Conservation (phyloP, 1,140 invertebrate species). For the Anagrus nilaparvatae region DNA sequence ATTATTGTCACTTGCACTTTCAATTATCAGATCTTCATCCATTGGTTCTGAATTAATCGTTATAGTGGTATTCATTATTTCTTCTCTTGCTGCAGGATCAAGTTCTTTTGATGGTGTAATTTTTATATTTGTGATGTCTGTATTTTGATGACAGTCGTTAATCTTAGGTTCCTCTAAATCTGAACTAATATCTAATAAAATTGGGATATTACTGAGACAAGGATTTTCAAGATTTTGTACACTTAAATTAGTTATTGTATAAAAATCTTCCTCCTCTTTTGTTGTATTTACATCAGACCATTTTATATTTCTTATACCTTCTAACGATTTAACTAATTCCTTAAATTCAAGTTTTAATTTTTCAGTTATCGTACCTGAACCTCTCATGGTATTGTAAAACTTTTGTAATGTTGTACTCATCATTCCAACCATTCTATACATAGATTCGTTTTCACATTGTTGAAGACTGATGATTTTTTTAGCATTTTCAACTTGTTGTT, state of each 20-base stretch:
- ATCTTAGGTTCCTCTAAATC: conserved; percentile 6
- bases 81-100: neutral
- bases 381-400: conserved; percentile 31
- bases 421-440: conserved; percentile 26
- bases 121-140: conserved; percentile 18
- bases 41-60: conserved; percentile 13
- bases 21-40: conserved; percentile 8
- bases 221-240: conserved; percentile 17
- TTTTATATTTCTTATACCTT: conserved; percentile 39
- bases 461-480: conserved; percentile 31
- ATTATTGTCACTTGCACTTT: conserved; percentile 2
- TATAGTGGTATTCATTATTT: conserved; percentile 16
- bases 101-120: conserved; percentile 12
- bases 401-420: conserved; percentile 30
- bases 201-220: conserved; percentile 16
- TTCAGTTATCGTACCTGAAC: conserved; percentile 29
- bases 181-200: conserved; percentile 8
- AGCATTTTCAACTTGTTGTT: conserved; percentile 30
- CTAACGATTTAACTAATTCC: conserved; percentile 33
- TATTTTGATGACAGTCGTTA: conserved; percentile 3
- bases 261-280: conserved; percentile 24
- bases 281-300: conserved; percentile 32
- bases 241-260: conserved; percentile 26
- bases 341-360: conserved; percentile 34
- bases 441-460: conserved; percentile 32